phyloP scores from a whole-genome alignment of 1,140 invertebrate species.

The Panagrolaimus sp. region DNA sequence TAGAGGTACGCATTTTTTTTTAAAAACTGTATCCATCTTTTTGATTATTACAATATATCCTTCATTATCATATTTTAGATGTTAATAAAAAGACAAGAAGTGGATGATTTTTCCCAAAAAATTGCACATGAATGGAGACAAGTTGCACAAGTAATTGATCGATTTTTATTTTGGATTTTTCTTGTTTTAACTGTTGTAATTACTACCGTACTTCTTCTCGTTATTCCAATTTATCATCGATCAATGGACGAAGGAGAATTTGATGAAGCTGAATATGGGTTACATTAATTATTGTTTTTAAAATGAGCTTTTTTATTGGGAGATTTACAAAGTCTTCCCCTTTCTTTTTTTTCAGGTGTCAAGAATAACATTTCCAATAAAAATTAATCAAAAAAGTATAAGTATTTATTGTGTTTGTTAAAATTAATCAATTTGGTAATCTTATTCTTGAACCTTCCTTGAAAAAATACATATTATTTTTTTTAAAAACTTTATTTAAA shows the following conservation, averaged over 20 bases:
- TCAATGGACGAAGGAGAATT: slow-evolving; percentile 37
- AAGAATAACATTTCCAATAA: too few species aligned
- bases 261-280: slow-evolving; percentile 33
- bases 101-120: slow-evolving; percentile 28
- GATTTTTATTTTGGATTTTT: slow-evolving; percentile 67
- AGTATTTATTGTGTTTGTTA: too few species aligned
- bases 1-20: slow-evolving; percentile 26
- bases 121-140: slow-evolving; percentile 64
- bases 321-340: too few species aligned
- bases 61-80: not conserved
- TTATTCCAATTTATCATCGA: slow-evolving; percentile 60
- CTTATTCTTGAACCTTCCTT: too few species aligned
- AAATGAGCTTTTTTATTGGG: too few species aligned
- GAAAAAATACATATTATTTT: too few species aligned
- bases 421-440: too few species aligned
- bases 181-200: slow-evolving; percentile 63
- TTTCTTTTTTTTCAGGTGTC: too few species aligned
- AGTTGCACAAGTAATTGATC: slow-evolving; percentile 65
- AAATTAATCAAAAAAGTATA: too few species aligned
- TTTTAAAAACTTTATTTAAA: too few species aligned
- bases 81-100: slow-evolving; percentile 44
- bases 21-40: not conserved
- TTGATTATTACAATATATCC: not conserved
- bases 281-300: slow-evolving; percentile 25
- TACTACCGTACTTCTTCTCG: slow-evolving; percentile 63